These are phyloP conservation scores for Bactericera cockerelli DNA, from an alignment of 1,140 invertebrate species.

Conservation along the genomic window DNA sequence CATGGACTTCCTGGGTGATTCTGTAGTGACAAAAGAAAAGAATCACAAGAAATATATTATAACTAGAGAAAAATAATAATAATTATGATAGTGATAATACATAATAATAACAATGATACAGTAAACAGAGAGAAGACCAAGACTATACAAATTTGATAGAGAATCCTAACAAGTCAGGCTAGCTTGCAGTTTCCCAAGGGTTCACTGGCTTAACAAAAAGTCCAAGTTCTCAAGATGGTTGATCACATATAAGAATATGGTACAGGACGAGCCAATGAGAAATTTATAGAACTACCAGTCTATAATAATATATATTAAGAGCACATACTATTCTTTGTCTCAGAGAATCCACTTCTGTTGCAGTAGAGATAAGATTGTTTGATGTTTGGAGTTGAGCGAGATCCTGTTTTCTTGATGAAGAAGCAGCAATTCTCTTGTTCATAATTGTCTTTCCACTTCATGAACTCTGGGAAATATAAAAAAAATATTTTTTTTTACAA, in stretches of 20 bases:
- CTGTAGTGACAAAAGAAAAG: not conserved
- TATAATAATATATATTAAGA: no score
- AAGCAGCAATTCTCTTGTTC: conserved; percentile 1
- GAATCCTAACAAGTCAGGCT: no score
- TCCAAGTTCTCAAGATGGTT: no score
- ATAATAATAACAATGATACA: no score
- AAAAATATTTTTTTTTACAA: not conserved
- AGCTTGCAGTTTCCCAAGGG: no score
- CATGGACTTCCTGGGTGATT: not conserved
- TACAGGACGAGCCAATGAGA: not conserved
- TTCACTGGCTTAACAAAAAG: no score
- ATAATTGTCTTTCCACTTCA: not conserved
- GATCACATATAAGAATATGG: no score
- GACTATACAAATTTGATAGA: no score
- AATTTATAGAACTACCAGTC: not conserved
- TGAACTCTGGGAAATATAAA: not conserved
- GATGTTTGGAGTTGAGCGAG: not conserved
- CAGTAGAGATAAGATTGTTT: not conserved
- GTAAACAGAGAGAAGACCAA: no score
- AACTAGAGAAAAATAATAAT: not conserved
- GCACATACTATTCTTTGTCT: no score
- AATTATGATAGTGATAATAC: not conserved
- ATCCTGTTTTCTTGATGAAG: not conserved
- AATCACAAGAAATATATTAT: not conserved
- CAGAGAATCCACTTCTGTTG: not conserved